phyloP scores from a whole-genome alignment of 2,888 invertebrate genomes.

The Zaprionus bogoriensis region DNA sequence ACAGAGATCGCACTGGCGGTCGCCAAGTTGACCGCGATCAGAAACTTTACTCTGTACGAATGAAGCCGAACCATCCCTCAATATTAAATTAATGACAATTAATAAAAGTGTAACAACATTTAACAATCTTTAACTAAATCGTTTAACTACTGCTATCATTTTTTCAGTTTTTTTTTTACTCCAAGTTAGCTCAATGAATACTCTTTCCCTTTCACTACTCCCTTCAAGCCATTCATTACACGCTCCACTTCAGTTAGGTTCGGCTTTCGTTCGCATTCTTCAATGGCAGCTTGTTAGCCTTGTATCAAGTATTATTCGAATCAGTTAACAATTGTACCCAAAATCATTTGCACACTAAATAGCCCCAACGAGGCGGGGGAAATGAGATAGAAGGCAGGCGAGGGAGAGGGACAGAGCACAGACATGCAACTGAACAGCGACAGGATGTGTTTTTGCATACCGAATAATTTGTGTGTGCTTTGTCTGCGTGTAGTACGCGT shows the following conservation, averaged over 20 bases:
- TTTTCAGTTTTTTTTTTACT: too few relatives aligned
- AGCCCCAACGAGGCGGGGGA: neutral
- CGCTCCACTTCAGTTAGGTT: neutral
- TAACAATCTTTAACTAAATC: too few relatives aligned
- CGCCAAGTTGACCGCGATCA: too few relatives aligned
- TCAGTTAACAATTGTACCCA: constrained; percentile 6
- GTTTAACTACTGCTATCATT: too few relatives aligned
- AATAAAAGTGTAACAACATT: too few relatives aligned
- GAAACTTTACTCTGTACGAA: too few relatives aligned
- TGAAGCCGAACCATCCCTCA: too few relatives aligned
- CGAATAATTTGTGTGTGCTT: constrained; percentile 32
- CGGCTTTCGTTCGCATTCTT: neutral
- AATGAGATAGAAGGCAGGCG: neutral
- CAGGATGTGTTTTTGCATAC: constrained; percentile 37
- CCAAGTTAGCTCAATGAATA: too few relatives aligned
- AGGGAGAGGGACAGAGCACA: neutral
- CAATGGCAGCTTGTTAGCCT: constrained; percentile 13
- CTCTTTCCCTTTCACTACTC: neutral
- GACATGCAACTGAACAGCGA: constrained; percentile 9
- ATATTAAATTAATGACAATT: too few relatives aligned
- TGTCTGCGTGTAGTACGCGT: neutral
- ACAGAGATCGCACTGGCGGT: too few relatives aligned
- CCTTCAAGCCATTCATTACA: neutral
- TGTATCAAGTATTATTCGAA: constrained; percentile 12
- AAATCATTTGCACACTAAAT: constrained; percentile 29